Evolutionary conservation across 2,797 vertebrate genomes (phyloP), one percentile per base, ranked within the genome.

Genomic region (Danio albolineatus): DNA sequence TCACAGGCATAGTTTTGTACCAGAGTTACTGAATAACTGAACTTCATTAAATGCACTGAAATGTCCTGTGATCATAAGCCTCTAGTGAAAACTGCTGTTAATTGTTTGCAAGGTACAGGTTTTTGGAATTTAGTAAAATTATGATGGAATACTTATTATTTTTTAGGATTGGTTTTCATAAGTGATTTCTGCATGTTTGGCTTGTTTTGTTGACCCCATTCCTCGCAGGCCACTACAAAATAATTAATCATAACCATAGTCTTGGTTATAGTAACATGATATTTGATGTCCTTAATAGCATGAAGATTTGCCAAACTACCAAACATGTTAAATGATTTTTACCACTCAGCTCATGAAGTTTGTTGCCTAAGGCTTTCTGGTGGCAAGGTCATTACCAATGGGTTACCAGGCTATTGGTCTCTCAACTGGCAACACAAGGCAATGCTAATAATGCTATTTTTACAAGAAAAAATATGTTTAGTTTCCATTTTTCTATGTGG

Each of bases 351-450:
- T 76, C 36, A 38, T 38, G 53, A 61, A 38, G 51, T 48, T 38
- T 57, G 62, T 70, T 69, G 65, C 76, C 76, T 21, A 41, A 28
- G 56, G 76, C 76, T 10, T 49, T 56, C 76, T 70, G 28, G 8
- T 78, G 65, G 65, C 76, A 78, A 78, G 76, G 76, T 60, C 13
- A 10, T 78, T 59, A 78, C 65, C 65, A 51, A 46, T 4, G 10
- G 43, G 43, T 60, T 69, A 19, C 16, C 28, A 28, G 28, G 28
- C 28, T 28, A 1, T 28, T 28, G 28, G 28, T 28, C 28, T 28
- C 28, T 28, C 7, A 46, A 76, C 53, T 66, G 19, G n/a, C 12
- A 71, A 21, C 51, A 56, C 7, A 56, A 56, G 13, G 28, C 49
- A 44, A 8, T 17, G 16, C 5, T 10, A 49, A 21, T 17, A 21